Conservation (phyloP, 2,797 vertebrate genomes). For the Stomatorhinus walkeri region DNA sequence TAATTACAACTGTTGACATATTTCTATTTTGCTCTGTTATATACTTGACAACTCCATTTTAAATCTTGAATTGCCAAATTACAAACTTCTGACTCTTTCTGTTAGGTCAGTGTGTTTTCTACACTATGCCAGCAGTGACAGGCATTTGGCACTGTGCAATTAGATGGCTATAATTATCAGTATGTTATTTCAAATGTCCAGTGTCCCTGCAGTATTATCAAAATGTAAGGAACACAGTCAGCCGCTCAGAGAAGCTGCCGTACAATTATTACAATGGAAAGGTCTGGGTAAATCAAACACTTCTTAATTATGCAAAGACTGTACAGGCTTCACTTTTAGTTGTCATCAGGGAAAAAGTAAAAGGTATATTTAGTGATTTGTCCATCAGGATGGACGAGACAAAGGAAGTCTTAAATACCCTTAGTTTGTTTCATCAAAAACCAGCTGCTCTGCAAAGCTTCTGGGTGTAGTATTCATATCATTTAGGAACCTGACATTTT, state of each 20-base stretch:
- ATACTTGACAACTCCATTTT: background rate
- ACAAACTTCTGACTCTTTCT: slow-evolving; percentile 7
- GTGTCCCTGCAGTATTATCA: slow-evolving; percentile 26
- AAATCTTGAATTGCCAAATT: background rate
- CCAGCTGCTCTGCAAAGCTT: background rate
- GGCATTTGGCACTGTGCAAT: slow-evolving; percentile 45
- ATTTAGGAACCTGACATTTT: background rate
- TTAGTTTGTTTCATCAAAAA: background rate
- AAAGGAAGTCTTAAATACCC: background rate
- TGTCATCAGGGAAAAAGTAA: slow-evolving; percentile 24
- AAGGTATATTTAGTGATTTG: slow-evolving; percentile 31
- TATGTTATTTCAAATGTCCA: slow-evolving; percentile 50
- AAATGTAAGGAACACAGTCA: slow-evolving; percentile 42
- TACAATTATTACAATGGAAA: slow-evolving; percentile 41
- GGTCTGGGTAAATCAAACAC: slow-evolving; percentile 19
- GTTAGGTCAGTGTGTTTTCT: slow-evolving; percentile 43
- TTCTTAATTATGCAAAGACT: slow-evolving; percentile 13
- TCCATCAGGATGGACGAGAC: background rate
- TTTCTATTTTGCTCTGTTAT: background rate
- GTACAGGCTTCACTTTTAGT: slow-evolving; percentile 1
- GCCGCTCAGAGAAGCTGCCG: slow-evolving; percentile 36
- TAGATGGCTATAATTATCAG: slow-evolving; percentile 48
- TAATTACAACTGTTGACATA: background rate
- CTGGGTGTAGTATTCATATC: slow-evolving; percentile 2
- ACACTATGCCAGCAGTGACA: slow-evolving; percentile 38